Evolutionary conservation across 2,888 invertebrate genomes (phyloP).

Genomic region (Yponomeuta cagnagella): DNA sequence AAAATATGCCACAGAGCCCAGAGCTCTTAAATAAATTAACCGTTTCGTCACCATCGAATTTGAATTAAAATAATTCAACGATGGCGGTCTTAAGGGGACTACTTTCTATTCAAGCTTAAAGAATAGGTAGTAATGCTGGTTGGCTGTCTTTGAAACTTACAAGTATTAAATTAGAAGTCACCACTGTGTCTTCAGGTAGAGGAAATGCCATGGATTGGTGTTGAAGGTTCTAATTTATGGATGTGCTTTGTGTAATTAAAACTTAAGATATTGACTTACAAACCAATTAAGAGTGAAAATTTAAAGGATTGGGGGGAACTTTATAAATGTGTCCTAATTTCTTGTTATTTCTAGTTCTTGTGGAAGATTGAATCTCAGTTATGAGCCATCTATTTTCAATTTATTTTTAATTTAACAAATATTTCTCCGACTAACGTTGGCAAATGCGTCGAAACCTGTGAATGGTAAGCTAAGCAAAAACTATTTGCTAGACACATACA

Average conservation of each 20-base stretch:
- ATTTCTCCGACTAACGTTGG: too few species aligned
- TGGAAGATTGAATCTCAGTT: too few species aligned
- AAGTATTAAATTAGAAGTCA: background rate
- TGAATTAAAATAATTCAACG: conserved; percentile 10
- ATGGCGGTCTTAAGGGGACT: conserved; percentile 1
- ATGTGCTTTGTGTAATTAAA: conserved; percentile 3
- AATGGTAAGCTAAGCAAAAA: too few species aligned
- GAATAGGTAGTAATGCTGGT: background rate
- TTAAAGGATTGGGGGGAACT: background rate
- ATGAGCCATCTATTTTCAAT: too few species aligned
- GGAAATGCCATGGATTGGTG: background rate
- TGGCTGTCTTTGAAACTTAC: background rate
- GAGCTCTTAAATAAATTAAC: background rate
- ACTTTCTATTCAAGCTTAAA: conserved; percentile 12
- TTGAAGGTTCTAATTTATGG: background rate
- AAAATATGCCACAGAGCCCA: background rate
- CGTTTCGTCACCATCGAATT: conserved; percentile 8
- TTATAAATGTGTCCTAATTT: background rate
- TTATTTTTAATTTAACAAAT: too few species aligned
- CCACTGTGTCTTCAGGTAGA: background rate
- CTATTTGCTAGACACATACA: too few species aligned
- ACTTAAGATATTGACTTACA: background rate
- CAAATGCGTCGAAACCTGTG: too few species aligned
- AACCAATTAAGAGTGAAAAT: background rate
- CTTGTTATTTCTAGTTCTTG: too few species aligned